These are phyloP conservation scores for Polia nebulosa DNA, from an alignment of 2,888 invertebrate genomes.

Conservation along the genomic window DNA sequence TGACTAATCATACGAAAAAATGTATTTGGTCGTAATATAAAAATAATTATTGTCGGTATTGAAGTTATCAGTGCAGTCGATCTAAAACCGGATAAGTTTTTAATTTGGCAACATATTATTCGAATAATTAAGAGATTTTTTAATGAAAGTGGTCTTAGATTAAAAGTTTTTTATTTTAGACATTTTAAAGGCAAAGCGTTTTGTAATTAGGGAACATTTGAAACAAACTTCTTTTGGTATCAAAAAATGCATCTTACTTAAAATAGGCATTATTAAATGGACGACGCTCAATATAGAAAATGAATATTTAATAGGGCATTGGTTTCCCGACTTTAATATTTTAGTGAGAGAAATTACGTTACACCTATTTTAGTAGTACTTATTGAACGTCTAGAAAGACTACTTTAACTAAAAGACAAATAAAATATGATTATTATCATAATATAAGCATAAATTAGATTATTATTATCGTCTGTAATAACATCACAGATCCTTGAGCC, in stretches of 20 bases:
- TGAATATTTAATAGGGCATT: slow-evolving; percentile 1
- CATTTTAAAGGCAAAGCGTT: neutral
- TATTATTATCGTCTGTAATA: neutral
- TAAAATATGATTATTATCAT: neutral
- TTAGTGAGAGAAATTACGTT: neutral
- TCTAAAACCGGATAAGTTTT: slow-evolving; percentile 45
- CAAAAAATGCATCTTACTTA: slow-evolving; percentile 15
- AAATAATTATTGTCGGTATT: slow-evolving; percentile 52
- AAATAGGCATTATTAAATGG: slow-evolving; percentile 1
- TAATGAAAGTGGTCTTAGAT: slow-evolving; percentile 32
- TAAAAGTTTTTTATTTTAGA: neutral
- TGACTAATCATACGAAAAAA: slow-evolving; percentile 72
- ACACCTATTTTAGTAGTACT: neutral
- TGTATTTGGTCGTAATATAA: slow-evolving; percentile 41
- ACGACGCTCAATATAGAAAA: slow-evolving; percentile 21
- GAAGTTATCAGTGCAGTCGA: slow-evolving; percentile 31
- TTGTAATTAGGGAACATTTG: no score
- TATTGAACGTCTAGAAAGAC: neutral
- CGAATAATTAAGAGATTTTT: slow-evolving; percentile 24
- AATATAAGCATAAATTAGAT: neutral
- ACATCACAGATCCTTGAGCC: neutral
- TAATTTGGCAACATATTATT: slow-evolving; percentile 25
- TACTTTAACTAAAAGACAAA: neutral
- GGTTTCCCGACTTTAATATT: neutral
- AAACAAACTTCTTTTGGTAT: no score